Evolutionary conservation across 1,140 invertebrate genomes (phyloP), one percentile per base, ranked within the genome.

Genomic region (Bombus superbus): DNA sequence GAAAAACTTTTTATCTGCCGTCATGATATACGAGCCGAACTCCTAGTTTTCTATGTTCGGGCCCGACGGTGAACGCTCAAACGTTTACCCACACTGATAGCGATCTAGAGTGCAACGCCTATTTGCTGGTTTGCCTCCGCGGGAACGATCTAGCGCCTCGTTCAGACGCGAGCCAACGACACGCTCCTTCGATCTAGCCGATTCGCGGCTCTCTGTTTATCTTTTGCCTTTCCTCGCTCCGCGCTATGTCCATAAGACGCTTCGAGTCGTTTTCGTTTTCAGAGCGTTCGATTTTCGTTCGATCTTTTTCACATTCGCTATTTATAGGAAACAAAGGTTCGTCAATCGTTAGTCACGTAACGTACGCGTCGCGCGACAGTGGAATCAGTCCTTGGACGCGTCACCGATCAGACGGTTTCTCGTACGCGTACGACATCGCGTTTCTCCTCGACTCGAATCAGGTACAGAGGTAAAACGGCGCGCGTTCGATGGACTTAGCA

Each of bases 11-110:
- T 90, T 90, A 90, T 90, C 88, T 88, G 53, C 76, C 22, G 62
- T 42, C 79, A 69, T 84, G 90, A 91, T 90, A 88, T 86, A 91
- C 84, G 89, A 88, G 83, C 73, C 87, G 84, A 91, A 90, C 84
- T 90, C 86, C 59, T 72, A 90, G 83, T 90, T 90, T 86, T 90
- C 82, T 88, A 87, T 85, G 81, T 90, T 88, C n/a, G 76, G 77
- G 28, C 76, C 81, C 81, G 77, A 79, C 73, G 84, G 86, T 82
- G 89, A 91, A 88, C 87, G 89, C 84, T 90, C 86, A 71, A 91
- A 90, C 86, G 80, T 73, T 89, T 88, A 87, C 84, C 84, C 86
- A 82, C 80, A 90, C 62, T 83, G 90, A 90, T 91, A 89, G 73
- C 85, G 85, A 90, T 91, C 90, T 90, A 89, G 86, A 87, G 89